These are phyloP conservation scores for Hemicrepidius hirtus DNA, from an alignment of 2,888 invertebrate species.

Conservation along the genomic window DNA sequence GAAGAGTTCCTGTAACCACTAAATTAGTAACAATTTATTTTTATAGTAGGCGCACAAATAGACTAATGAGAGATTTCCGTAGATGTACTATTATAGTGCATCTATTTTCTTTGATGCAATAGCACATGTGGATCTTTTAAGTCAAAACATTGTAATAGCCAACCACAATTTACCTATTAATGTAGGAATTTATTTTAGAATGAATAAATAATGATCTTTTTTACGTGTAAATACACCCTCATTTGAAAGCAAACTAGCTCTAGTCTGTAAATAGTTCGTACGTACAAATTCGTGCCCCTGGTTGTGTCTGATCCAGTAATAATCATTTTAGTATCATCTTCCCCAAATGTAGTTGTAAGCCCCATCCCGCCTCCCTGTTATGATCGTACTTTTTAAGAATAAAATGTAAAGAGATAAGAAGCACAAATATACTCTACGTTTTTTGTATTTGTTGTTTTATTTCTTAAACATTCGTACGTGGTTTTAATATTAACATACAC, in stretches of 20 bases:
- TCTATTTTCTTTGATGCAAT: constrained; percentile 19
- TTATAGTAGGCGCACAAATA: constrained; percentile 39
- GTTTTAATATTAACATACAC: no score
- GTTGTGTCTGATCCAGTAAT: constrained; percentile 53
- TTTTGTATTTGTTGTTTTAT: constrained; percentile 41
- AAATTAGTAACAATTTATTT: constrained; percentile 42
- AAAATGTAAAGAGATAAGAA: constrained; percentile 53
- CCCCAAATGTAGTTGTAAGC: constrained; percentile 54
- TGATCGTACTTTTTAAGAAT: constrained; percentile 60
- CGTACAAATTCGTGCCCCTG: constrained; percentile 64
- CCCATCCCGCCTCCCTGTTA: constrained; percentile 49
- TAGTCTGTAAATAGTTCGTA: constrained; percentile 68
- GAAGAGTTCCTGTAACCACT: constrained; percentile 41
- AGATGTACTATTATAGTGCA: constrained; percentile 21
- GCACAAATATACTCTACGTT: constrained; percentile 53
- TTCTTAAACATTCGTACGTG: background rate
- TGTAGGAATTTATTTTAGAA: constrained; percentile 34
- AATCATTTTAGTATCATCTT: constrained; percentile 57
- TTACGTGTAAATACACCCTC: constrained; percentile 64
- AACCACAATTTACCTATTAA: constrained; percentile 24
- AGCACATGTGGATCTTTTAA: constrained; percentile 21
- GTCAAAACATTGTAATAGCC: constrained; percentile 8
- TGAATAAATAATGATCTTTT: constrained; percentile 23
- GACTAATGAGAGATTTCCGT: constrained; percentile 3
- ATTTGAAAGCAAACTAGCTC: constrained; percentile 64